These are phyloP conservation scores for Tillus elongatus DNA, from an alignment of 2,888 invertebrate genomes.

Conservation along the genomic window DNA sequence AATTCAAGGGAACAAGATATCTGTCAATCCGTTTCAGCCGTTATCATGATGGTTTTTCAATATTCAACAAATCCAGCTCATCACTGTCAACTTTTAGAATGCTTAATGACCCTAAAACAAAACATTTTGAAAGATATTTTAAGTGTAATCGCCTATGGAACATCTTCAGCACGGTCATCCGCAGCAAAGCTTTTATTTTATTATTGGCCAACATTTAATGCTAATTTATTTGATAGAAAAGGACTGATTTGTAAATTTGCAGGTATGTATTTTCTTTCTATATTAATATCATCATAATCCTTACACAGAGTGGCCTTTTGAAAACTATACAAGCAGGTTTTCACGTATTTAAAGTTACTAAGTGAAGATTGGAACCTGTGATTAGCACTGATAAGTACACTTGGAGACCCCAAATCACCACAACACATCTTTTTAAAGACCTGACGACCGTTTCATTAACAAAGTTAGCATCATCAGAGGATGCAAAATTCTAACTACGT, in stretches of 20 bases:
- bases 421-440: no score
- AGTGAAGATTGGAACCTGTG: no score
- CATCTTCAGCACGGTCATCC: conserved; percentile 84
- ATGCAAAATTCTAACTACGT: no score
- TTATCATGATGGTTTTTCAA: conserved; percentile 96
- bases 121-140: conserved; percentile 87
- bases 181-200: conserved; percentile 96
- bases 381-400: no score
- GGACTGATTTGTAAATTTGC: conserved; percentile 80
- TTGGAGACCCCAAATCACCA: no score
- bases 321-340: no score
- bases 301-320: no score
- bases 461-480: no score
- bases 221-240: conserved; percentile 83
- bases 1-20: conserved; percentile 68
- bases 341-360: no score
- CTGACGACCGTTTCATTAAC: no score
- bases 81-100: conserved; percentile 93
- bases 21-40: conserved; percentile 80
- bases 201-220: conserved; percentile 98
- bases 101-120: conserved; percentile 88
- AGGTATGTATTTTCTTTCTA: conserved; percentile 49
- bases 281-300: conserved; percentile 3
- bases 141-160: conserved; percentile 94
- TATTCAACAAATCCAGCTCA: conserved; percentile 91